Percentiles rank a stretch among this genome's conserved stretches.
Conservation (phyloP, 2,888 invertebrate species). For the Chrysina gloriosa region DNA sequence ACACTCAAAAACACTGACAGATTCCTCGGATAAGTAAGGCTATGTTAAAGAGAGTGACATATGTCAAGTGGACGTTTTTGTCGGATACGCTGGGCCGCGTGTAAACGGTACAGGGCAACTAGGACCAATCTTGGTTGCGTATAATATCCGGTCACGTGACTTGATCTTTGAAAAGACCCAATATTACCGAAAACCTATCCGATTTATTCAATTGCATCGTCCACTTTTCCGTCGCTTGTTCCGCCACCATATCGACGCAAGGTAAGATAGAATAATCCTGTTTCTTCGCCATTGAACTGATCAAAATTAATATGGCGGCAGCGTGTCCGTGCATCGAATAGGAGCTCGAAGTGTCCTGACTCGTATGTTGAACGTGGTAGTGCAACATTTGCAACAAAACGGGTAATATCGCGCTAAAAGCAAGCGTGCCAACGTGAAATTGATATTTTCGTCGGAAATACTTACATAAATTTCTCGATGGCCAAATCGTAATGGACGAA, state of each 20-base stretch:
- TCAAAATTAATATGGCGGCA: constrained; percentile 68
- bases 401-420: constrained; percentile 65
- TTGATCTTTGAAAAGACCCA: too few relatives aligned
- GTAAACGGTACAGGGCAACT: too few relatives aligned
- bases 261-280: constrained; percentile 41
- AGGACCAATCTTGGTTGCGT: neutral
- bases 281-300: constrained; percentile 56
- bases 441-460: constrained; percentile 19
- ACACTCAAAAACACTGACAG: too few relatives aligned
- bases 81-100: too few relatives aligned
- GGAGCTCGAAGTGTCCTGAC: constrained; percentile 65
- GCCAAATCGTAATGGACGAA: constrained; percentile 69
- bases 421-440: neutral
- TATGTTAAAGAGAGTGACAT: too few relatives aligned
- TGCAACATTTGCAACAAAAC: constrained; percentile 69
- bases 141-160: neutral
- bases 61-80: too few relatives aligned
- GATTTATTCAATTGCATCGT: constrained; percentile 62
- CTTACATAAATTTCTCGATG: constrained; percentile 64
- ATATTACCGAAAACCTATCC: constrained; percentile 62
- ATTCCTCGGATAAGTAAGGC: too few relatives aligned
- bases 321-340: constrained; percentile 71
- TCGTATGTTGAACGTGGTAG: constrained; percentile 71
- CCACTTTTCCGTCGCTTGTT: constrained; percentile 66
- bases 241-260: constrained; percentile 51